Evolutionary conservation across 1,140 invertebrate species (phyloP).

Genomic region (Anoplophora glabripennis): DNA sequence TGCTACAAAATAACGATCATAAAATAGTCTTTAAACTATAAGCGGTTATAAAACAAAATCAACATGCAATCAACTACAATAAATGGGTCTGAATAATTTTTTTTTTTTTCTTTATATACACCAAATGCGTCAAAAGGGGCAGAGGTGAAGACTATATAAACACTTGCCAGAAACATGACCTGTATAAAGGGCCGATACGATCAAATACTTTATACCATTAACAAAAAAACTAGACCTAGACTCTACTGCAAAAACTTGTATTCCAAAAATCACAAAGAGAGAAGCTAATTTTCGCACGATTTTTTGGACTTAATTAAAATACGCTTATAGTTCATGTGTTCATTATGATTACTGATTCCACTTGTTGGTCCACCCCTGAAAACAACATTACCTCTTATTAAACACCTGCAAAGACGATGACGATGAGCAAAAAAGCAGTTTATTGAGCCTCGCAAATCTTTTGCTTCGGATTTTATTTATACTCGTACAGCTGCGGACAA

Average conservation of each 20-base stretch:
- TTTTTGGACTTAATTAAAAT: slow-evolving; percentile 42
- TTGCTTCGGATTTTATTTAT: too few relatives aligned
- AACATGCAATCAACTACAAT: slow-evolving; percentile 44
- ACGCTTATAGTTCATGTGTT: slow-evolving; percentile 37
- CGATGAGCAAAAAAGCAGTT: too few relatives aligned
- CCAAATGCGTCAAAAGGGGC: slow-evolving; percentile 32
- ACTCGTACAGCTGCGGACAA: too few relatives aligned
- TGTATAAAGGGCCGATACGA: slow-evolving; percentile 28
- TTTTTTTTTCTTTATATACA: slow-evolving; percentile 38
- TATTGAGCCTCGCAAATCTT: too few relatives aligned
- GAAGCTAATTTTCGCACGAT: slow-evolving; percentile 41
- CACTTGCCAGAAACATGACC: slow-evolving; percentile 13
- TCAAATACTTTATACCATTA: slow-evolving; percentile 28
- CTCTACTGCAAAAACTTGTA: slow-evolving; percentile 42
- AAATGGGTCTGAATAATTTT: slow-evolving; percentile 34
- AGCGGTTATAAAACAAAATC: slow-evolving; percentile 39
- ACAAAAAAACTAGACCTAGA: slow-evolving; percentile 34
- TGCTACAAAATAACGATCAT: slow-evolving; percentile 34
- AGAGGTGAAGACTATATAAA: slow-evolving; percentile 12
- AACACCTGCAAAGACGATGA: too few relatives aligned
- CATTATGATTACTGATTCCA: slow-evolving; percentile 43
- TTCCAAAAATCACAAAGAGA: slow-evolving; percentile 44
- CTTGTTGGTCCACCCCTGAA: slow-evolving; percentile 44
- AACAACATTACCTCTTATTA: slow-evolving; percentile 11
- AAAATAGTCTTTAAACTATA: slow-evolving; percentile 43